Evolutionary conservation across 53 echinoderm and acorn worm genomes (phyloP).

Genomic region (Paracentrotus lividus): DNA sequence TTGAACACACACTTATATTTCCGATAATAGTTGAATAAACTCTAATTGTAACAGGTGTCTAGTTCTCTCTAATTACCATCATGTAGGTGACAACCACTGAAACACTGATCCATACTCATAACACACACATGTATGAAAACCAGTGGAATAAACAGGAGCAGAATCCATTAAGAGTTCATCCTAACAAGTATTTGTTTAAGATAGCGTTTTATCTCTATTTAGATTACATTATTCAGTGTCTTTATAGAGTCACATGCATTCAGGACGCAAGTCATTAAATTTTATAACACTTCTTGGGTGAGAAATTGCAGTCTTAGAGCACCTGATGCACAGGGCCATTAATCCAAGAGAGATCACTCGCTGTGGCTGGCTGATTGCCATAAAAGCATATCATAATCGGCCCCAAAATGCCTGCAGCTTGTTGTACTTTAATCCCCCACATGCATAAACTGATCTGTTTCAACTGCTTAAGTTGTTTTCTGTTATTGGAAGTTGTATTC

Average conservation of each 20-base stretch:
- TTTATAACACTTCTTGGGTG: slow-evolving; percentile 4
- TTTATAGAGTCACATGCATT: neutral
- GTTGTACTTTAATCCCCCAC: slow-evolving; percentile 18
- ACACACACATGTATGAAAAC: neutral
- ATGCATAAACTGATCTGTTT: neutral
- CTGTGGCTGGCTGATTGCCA: neutral
- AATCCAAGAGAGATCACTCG: neutral
- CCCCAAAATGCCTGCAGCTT: neutral
- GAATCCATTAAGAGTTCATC: neutral
- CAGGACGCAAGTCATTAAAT: slow-evolving; percentile 26
- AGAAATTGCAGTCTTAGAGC: neutral
- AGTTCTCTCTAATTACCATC: neutral
- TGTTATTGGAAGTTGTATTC: no score
- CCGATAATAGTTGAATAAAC: no score
- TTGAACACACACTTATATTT: no score
- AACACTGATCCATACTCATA: neutral
- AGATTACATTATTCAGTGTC: slow-evolving; percentile 18
- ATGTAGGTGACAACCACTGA: neutral
- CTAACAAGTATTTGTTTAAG: slow-evolving; percentile 50
- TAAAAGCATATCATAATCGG: neutral
- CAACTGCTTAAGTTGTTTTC: neutral
- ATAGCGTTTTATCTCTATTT: slow-evolving; percentile 25
- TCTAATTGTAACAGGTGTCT: neutral
- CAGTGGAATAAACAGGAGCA: neutral
- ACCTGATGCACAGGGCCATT: slow-evolving; percentile 44